A percentile compares a stretch with the other conserved stretches of the same genome.
Conservation (phyloP, 2,888 invertebrate species). For the Erebia ligea region DNA sequence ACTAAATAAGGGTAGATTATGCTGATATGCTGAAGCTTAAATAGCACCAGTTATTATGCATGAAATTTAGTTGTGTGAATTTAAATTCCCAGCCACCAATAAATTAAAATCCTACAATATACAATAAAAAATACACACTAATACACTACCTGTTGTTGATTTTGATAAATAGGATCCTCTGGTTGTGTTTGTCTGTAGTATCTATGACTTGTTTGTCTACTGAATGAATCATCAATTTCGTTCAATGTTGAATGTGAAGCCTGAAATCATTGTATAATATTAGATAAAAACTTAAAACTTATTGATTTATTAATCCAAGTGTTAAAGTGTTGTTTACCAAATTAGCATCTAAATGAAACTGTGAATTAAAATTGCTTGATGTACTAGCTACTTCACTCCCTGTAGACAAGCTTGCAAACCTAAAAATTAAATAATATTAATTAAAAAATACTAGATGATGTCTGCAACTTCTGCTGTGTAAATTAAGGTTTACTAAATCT, state of each 20-base stretch:
- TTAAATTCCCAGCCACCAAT: too few relatives aligned
- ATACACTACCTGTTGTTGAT: slow-evolving; percentile 72
- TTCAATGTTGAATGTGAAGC: slow-evolving; percentile 75
- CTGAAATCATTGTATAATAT: slow-evolving; percentile 46
- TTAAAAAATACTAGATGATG: neutral
- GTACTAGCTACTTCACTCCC: slow-evolving; percentile 76
- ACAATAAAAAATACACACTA: neutral
- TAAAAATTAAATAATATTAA: slow-evolving; percentile 48
- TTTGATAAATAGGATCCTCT: slow-evolving; percentile 79
- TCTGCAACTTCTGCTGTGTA: too few relatives aligned
- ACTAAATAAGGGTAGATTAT: too few relatives aligned
- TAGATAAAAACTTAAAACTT: neutral
- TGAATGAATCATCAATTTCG: slow-evolving; percentile 78
- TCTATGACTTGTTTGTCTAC: slow-evolving; percentile 75
- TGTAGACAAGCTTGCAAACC: slow-evolving; percentile 87
- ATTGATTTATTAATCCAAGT: neutral
- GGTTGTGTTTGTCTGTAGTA: slow-evolving; percentile 67
- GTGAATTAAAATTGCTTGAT: slow-evolving; percentile 72
- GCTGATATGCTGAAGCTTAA: too few relatives aligned
- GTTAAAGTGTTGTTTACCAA: slow-evolving; percentile 52
- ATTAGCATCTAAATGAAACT: slow-evolving; percentile 71
- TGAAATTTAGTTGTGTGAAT: too few relatives aligned
- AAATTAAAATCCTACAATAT: too few relatives aligned
- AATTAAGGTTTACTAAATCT: too few relatives aligned
- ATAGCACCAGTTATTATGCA: too few relatives aligned